Conservation (phyloP, 2,888 invertebrate species). For the Drosophila nr. perissopoda region DNA sequence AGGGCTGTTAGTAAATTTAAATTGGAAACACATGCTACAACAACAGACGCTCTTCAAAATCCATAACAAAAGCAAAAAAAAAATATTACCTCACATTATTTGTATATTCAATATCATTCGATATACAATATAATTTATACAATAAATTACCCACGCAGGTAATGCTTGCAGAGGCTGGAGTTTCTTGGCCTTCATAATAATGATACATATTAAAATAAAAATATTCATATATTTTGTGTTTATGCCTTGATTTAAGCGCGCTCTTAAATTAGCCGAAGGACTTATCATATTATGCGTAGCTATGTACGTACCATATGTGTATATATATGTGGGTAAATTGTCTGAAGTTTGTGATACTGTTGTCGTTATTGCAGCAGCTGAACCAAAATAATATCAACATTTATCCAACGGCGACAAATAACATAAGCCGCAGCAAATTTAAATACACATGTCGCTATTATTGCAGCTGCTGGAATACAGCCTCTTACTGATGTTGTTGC, state of each 20-base stretch:
- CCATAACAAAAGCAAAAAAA: neutral
- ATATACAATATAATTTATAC: neutral
- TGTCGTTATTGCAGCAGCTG: slow-evolving; percentile 44
- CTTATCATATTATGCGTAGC: slow-evolving; percentile 32
- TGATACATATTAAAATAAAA: neutral
- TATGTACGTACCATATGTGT: neutral
- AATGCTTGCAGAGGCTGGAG: neutral
- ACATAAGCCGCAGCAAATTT: slow-evolving; percentile 79
- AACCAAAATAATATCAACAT: slow-evolving; percentile 69
- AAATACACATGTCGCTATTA: slow-evolving; percentile 75
- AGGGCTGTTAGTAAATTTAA: neutral
- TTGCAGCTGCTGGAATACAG: slow-evolving; percentile 62
- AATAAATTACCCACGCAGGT: neutral
- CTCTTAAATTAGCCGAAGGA: slow-evolving; percentile 36
- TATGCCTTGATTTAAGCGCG: slow-evolving; percentile 29
- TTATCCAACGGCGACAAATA: slow-evolving; percentile 66
- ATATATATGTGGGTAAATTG: neutral
- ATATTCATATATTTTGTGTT: neutral
- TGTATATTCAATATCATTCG: neutral
- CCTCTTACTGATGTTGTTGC: slow-evolving; percentile 44
- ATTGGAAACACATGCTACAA: neutral
- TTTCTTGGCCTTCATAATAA: neutral
- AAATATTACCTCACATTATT: neutral
- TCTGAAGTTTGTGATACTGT: slow-evolving; percentile 37
- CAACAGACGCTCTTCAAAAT: neutral